A percentile compares a stretch with the other conserved stretches of the same genome.
These are phyloP conservation scores for Ginglymostoma cirratum DNA, from an alignment of 2,113 vertebrate species.

Conservation along the genomic window DNA sequence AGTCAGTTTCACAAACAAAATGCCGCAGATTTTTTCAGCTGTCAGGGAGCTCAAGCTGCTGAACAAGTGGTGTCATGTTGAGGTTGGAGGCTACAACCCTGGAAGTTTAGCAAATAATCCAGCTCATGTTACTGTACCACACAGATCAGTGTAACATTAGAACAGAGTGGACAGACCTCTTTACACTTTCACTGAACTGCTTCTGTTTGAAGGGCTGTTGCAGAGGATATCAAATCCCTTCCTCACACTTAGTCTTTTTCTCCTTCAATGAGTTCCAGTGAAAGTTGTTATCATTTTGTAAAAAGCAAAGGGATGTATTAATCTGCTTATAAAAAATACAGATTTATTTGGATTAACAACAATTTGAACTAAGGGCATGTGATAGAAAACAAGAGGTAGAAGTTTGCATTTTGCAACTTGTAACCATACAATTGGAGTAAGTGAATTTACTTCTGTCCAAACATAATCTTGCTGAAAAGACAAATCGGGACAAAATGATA, in stretches of 20 bases:
- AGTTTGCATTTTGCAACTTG: neutral
- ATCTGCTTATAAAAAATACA: neutral
- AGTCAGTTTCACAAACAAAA: constrained; percentile 29
- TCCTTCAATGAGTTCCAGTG: neutral
- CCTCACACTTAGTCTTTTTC: neutral
- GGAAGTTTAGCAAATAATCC: constrained; percentile 30
- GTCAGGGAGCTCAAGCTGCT: neutral
- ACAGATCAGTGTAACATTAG: constrained; percentile 10
- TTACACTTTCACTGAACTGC: constrained; percentile 21
- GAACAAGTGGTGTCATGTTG: constrained; percentile 35
- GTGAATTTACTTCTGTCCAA: neutral
- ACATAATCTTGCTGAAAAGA: neutral
- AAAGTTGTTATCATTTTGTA: neutral
- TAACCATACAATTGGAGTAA: neutral
- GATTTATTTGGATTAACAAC: neutral
- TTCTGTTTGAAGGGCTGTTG: constrained; percentile 16
- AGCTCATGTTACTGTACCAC: constrained; percentile 13
- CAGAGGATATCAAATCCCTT: neutral
- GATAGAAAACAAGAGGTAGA: neutral
- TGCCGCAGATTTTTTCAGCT: constrained; percentile 2
- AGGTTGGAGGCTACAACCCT: neutral
- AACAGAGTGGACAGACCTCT: neutral
- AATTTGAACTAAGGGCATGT: neutral
- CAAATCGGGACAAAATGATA: neutral
- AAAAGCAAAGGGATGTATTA: neutral